Evolutionary conservation across 2,113 vertebrate genomes (phyloP).

Genomic region (Ptyas mucosa): DNA sequence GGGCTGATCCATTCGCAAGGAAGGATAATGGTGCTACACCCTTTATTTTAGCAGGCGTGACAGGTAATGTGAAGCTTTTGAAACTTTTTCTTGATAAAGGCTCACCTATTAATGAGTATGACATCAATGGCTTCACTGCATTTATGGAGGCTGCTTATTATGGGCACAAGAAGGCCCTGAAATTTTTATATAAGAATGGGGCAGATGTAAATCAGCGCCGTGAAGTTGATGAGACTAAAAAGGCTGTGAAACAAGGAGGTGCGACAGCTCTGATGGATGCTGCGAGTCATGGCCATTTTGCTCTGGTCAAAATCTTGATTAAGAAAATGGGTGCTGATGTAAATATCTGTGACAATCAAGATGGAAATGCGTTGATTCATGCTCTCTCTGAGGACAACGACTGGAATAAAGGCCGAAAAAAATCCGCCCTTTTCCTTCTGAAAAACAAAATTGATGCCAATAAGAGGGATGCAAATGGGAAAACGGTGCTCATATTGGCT

Average conservation of each 20-base stretch:
- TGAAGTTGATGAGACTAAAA: slow-evolving; percentile 31
- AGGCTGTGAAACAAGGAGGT: slow-evolving; percentile 58
- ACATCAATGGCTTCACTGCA: slow-evolving; percentile 67
- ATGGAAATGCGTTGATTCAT: slow-evolving; percentile 61
- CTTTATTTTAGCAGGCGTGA: slow-evolving; percentile 57
- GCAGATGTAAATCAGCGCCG: slow-evolving; percentile 64
- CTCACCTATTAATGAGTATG: slow-evolving; percentile 47
- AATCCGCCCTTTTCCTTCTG: slow-evolving; percentile 37
- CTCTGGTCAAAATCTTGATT: slow-evolving; percentile 35
- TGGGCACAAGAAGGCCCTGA: slow-evolving; percentile 40
- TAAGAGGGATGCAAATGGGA: slow-evolving; percentile 53
- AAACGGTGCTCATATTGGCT: slow-evolving; percentile 67
- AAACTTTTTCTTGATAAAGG: slow-evolving; percentile 43
- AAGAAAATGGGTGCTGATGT: slow-evolving; percentile 62
- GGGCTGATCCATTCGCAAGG: slow-evolving; percentile 50
- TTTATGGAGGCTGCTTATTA: slow-evolving; percentile 69
- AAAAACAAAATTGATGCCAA: slow-evolving; percentile 19
- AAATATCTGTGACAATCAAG: slow-evolving; percentile 61
- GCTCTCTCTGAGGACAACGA: not conserved
- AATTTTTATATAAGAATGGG: slow-evolving; percentile 51
- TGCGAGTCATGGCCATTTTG: not conserved
- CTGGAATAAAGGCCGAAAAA: accelerated
- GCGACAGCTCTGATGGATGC: slow-evolving; percentile 70
- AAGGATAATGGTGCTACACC: slow-evolving; percentile 69
- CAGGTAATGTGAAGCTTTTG: slow-evolving; percentile 46